Evolutionary conservation across 2,113 vertebrate genomes (phyloP), one percentile per base, ranked within the genome.

Genomic region (Phyllostomus discolor): DNA sequence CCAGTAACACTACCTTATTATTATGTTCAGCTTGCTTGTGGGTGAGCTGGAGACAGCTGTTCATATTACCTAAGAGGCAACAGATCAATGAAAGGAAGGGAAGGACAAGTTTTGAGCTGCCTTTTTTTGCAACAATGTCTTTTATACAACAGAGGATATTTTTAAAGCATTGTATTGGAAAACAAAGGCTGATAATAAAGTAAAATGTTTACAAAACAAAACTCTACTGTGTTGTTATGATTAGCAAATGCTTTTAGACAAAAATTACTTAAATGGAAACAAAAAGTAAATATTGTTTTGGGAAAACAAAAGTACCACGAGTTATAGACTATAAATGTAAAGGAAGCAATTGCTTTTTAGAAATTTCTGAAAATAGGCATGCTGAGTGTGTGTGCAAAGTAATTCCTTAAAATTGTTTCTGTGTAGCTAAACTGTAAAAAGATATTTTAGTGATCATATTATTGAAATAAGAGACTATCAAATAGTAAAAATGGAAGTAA

Each of bases 171-270:
- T 69, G 11, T 87, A 97, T 57, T 78, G 80, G 80, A 98, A 98
- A 98, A 95, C 79, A 98, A 97, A 97, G 85, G 70, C 22, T 78
- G 90, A 95, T 95, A 97, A 84, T 96, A 95, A 97, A 97, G 93
- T 86, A 59, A 95, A 93, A 67, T 38, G 54, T 96, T 98, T 97
- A 96, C 84, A 93, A 94, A 96, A 98, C 86, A 98, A 97, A 96
- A 64, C 83, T 97, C 92, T 96, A 81, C 96, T 97, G 48, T 91
- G 95, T 89, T 97, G 76, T 38, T 97, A 92, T n/a, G 96, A 97
- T 97, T 97, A 97, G 72, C 62, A 96, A 96, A 73, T 97, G 70
- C 41, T 97, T 93, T 97, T 88, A 97, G 91, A 91, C 78, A 93
- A 75, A 98, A 98, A 94, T 84, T 93, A 78, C 81, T 97, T 73